Conservation (phyloP, 1,140 invertebrate species). For the Ditylenchus dipsaci region DNA sequence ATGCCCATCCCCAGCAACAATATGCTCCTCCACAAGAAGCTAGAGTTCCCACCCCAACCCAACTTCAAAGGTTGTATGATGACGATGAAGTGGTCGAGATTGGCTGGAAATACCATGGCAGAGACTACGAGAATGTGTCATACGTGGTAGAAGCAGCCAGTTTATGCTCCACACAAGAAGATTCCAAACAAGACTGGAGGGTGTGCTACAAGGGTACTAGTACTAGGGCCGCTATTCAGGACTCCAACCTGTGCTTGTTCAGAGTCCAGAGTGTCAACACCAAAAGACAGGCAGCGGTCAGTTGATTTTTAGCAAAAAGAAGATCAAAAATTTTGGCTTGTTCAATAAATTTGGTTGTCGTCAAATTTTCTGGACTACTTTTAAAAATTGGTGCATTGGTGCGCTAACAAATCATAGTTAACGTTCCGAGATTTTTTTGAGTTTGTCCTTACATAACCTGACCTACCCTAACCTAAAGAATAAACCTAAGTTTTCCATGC, state of each 20-base stretch:
- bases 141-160: constrained; percentile 24
- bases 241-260: constrained; percentile 30
- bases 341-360: too few species aligned
- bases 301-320: too few species aligned
- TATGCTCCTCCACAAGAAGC: constrained; percentile 13
- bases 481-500: too few species aligned
- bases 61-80: constrained; percentile 15
- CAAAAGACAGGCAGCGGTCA: constrained; percentile 2
- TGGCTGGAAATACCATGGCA: constrained; percentile 17
- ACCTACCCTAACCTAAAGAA: too few species aligned
- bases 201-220: constrained; percentile 38
- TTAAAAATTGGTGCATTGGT: too few species aligned
- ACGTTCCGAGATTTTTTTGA: too few species aligned
- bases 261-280: constrained; percentile 39
- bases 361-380: too few species aligned
- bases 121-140: constrained; percentile 21
- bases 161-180: not conserved
- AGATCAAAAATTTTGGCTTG: too few species aligned
- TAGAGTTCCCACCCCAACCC: constrained; percentile 3
- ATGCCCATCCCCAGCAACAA: constrained; percentile 10
- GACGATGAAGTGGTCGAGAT: constrained; percentile 28
- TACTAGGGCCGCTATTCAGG: constrained; percentile 17
- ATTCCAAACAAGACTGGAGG: constrained; percentile 22
- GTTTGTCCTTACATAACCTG: too few species aligned
- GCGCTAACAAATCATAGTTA: too few species aligned